Conservation (phyloP, 2,113 vertebrate species). For the Bos indicus region DNA sequence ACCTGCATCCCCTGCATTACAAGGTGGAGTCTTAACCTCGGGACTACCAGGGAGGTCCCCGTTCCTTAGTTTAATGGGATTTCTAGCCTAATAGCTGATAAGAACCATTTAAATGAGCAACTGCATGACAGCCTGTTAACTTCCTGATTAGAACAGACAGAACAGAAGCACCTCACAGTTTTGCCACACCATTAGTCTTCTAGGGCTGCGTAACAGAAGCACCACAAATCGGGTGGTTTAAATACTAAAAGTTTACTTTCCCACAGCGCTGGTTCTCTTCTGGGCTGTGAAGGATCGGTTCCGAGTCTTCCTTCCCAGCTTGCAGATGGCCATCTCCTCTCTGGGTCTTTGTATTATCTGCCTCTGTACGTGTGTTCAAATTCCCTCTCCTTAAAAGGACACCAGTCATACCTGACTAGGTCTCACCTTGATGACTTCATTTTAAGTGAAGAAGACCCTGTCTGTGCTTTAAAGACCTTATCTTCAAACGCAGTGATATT, state of each 20-base stretch:
- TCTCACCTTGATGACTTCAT: not conserved
- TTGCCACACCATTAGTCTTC: accelerated
- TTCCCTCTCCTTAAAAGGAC: not conserved
- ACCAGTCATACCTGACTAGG: not conserved
- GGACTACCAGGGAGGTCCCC: not conserved
- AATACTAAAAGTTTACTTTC: not conserved
- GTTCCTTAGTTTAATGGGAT: not conserved
- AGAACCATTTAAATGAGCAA: not conserved
- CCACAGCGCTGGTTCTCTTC: not conserved
- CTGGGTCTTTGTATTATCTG: not conserved
- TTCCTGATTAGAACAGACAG: not conserved
- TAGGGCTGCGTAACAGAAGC: not conserved
- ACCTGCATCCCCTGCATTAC: not conserved
- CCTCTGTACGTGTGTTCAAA: not conserved
- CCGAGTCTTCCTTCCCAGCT: accelerated
- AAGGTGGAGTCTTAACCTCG: not conserved
- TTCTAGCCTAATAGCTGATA: not conserved
- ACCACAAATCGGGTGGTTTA: accelerated
- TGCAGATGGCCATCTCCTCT: not conserved
- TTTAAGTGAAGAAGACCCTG: not conserved
- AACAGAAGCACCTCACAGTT: accelerated
- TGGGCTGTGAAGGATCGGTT: not conserved
- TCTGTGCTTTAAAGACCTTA: not conserved
- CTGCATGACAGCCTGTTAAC: not conserved
- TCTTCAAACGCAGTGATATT: not conserved